Conservation (phyloP, 2,113 vertebrate genomes). For the Pachycephala philippinensis region DNA sequence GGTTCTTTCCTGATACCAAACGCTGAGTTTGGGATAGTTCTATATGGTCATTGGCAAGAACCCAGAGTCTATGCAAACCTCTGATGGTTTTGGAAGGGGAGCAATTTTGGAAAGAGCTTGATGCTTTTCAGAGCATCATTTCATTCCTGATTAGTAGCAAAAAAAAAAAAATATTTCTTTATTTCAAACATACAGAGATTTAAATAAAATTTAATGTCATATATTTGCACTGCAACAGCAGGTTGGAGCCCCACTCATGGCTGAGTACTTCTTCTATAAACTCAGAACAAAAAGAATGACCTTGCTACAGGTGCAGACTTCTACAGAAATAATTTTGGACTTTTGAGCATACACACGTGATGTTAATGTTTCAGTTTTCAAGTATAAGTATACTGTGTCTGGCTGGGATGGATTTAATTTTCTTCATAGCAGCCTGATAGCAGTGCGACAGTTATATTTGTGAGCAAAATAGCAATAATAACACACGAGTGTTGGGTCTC, state of each 20-base stretch:
- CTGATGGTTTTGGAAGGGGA: background rate
- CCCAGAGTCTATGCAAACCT: background rate
- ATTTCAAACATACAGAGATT: background rate
- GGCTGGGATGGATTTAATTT: background rate
- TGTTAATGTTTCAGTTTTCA: background rate
- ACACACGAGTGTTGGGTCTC: background rate
- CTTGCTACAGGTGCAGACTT: background rate
- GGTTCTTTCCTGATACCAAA: background rate
- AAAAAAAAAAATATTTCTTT: background rate
- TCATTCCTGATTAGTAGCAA: background rate
- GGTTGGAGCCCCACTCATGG: background rate
- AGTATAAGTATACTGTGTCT: background rate
- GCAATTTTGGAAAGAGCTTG: background rate
- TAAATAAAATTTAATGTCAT: background rate
- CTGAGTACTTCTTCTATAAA: background rate
- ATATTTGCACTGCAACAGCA: background rate
- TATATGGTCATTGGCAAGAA: background rate
- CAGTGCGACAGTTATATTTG: background rate
- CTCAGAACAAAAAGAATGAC: background rate
- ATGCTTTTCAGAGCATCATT: background rate
- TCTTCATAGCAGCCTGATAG: background rate
- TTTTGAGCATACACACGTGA: background rate
- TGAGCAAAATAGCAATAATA: background rate
- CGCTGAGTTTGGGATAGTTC: background rate
- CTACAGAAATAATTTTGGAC: background rate